Conservation (phyloP, 1,140 invertebrate genomes). For the Calosoma granatense region DNA sequence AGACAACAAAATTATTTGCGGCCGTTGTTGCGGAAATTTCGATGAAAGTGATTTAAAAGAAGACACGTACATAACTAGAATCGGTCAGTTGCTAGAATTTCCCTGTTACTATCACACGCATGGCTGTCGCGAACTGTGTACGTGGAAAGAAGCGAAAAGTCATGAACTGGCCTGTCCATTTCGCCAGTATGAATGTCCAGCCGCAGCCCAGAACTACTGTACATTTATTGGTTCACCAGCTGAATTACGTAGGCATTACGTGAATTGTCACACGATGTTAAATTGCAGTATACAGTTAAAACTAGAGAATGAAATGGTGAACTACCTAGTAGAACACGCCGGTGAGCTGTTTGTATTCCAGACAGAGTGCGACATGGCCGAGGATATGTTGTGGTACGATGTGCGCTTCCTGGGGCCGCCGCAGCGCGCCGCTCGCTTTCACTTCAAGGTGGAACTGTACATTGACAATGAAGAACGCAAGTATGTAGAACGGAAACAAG, state of each 20-base stretch:
- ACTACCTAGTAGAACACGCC: neutral
- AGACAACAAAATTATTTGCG: neutral
- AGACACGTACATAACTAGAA: neutral
- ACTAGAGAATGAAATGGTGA: neutral
- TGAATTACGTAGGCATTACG: neutral
- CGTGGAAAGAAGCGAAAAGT: neutral
- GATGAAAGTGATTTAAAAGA: neutral
- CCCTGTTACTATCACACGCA: neutral
- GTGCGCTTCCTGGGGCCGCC: neutral
- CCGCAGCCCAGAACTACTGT: neutral
- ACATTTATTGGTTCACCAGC: neutral
- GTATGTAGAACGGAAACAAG: neutral
- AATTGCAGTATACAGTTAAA: neutral
- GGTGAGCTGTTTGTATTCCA: neutral
- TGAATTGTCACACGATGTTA: neutral
- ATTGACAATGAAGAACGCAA: neutral
- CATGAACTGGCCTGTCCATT: neutral
- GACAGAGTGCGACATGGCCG: neutral
- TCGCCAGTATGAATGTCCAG: neutral
- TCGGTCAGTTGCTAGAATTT: neutral
- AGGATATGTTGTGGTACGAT: neutral
- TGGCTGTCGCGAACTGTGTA: neutral
- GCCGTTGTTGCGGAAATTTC: neutral
- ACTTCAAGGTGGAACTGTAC: neutral
- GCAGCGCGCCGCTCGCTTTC: neutral